phyloP scores from a whole-genome alignment of 2,113 vertebrate species.

The Ochotona curzoniae region DNA sequence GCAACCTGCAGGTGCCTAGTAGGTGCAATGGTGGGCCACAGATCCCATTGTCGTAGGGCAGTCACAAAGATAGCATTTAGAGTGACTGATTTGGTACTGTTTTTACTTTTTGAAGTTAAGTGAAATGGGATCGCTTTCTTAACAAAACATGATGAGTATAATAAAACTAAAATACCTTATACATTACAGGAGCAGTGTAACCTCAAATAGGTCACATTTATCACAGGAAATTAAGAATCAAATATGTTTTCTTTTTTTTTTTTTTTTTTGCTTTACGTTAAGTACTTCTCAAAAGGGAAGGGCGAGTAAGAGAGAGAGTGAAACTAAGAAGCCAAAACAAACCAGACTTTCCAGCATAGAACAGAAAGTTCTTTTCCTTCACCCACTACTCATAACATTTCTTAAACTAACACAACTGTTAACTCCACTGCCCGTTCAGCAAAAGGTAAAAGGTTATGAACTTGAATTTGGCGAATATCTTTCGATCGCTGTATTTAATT shows the following conservation, averaged over 20 bases:
- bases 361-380: not conserved
- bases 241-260: not conserved
- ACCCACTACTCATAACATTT: not conserved
- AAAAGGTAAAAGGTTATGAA: constrained; percentile 62
- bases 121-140: constrained; percentile 5
- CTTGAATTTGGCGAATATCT: constrained; percentile 52
- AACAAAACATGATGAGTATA: not conserved
- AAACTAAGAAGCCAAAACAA: not conserved
- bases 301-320: not conserved
- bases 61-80: not conserved
- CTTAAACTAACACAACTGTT: constrained; percentile 10
- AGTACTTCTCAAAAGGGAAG: not conserved
- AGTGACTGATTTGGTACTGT: not conserved
- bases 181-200: not conserved
- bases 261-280: not conserved
- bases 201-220: not conserved
- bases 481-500: constrained; percentile 24
- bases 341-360: not conserved
- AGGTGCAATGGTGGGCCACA: not conserved
- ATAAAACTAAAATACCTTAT: not conserved
- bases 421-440: constrained; percentile 15
- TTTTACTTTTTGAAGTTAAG: constrained; percentile 39
- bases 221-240: not conserved
- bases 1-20: not conserved
- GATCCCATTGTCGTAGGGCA: not conserved